Evolutionary conservation across 2,888 invertebrate species (phyloP).

Genomic region (Mythimna lalbum): DNA sequence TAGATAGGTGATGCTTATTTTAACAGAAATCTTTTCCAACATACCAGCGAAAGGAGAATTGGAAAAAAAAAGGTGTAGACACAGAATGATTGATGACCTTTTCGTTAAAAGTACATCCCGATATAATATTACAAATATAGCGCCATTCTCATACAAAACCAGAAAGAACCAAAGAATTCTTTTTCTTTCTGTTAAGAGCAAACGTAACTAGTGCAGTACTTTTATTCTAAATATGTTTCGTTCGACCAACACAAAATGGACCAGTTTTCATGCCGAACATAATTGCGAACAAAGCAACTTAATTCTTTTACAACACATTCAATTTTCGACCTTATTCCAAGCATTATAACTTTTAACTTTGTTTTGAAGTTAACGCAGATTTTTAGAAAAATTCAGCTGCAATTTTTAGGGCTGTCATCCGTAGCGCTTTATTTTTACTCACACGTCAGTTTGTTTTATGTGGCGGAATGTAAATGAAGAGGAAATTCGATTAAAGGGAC

Average conservation of each 20-base stretch:
- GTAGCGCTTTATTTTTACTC: constrained; percentile 41
- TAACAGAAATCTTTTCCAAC: too few relatives aligned
- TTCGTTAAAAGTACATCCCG: neutral
- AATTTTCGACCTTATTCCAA: constrained; percentile 28
- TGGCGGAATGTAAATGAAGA: constrained; percentile 32
- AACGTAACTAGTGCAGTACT: constrained; percentile 22
- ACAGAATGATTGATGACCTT: neutral
- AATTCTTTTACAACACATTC: constrained; percentile 23
- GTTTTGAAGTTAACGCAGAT: neutral
- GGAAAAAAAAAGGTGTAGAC: too few relatives aligned
- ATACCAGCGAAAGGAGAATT: too few relatives aligned
- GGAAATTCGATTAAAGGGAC: constrained; percentile 4
- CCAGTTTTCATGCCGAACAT: constrained; percentile 33
- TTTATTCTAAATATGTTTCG: constrained; percentile 51
- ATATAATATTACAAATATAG: constrained; percentile 2
- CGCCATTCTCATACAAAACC: neutral
- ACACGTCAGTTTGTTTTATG: constrained; percentile 42
- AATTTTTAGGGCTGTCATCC: constrained; percentile 44
- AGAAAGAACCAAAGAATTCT: neutral
- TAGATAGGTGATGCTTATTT: too few relatives aligned
- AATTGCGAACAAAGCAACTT: constrained; percentile 41
- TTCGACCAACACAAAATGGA: constrained; percentile 43
- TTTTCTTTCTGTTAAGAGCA: constrained; percentile 2
- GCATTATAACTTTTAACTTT: constrained; percentile 1
- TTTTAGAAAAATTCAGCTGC: constrained; percentile 28